A percentile compares a stretch with the other conserved stretches of the same genome.
Evolutionary conservation across 1,140 invertebrate genomes (phyloP).

Genomic region (Phthorimaea operculella): DNA sequence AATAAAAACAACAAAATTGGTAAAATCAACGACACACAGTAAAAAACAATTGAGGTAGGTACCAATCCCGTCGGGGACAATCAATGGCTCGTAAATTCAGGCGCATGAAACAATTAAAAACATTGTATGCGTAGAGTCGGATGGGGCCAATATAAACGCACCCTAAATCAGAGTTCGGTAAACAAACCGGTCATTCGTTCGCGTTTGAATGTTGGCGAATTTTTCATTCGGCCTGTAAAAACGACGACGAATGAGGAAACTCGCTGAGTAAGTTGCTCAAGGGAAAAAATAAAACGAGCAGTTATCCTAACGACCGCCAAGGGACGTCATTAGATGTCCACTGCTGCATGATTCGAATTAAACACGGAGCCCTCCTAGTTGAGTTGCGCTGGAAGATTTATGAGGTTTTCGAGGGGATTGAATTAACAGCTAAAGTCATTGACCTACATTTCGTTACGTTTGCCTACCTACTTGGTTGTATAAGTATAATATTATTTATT

Average conservation of each 20-base stretch:
- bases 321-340: conserved; percentile 47
- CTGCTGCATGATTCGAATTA: conserved; percentile 36
- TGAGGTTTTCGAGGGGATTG: background rate
- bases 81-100: too few relatives aligned
- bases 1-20: too few relatives aligned
- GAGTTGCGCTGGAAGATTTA: conserved; percentile 2
- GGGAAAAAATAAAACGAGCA: conserved; percentile 43
- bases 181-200: background rate
- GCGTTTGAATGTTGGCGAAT: conserved; percentile 9
- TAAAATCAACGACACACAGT: too few relatives aligned
- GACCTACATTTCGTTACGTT: too few relatives aligned
- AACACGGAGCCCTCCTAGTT: conserved; percentile 11
- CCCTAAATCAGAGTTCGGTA: background rate
- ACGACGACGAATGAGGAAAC: conserved; percentile 36
- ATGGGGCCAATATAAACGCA: too few relatives aligned
- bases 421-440: too few relatives aligned
- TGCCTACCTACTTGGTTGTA: too few relatives aligned
- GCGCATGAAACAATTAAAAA: too few relatives aligned
- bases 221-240: conserved; percentile 29
- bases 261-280: conserved; percentile 40
- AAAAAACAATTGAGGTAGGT: too few relatives aligned
- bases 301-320: conserved; percentile 36
- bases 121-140: too few relatives aligned
- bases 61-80: too few relatives aligned
- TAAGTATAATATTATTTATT: too few relatives aligned